These are phyloP conservation scores for Morpho helenor DNA, from an alignment of 2,888 invertebrate species.

Conservation along the genomic window DNA sequence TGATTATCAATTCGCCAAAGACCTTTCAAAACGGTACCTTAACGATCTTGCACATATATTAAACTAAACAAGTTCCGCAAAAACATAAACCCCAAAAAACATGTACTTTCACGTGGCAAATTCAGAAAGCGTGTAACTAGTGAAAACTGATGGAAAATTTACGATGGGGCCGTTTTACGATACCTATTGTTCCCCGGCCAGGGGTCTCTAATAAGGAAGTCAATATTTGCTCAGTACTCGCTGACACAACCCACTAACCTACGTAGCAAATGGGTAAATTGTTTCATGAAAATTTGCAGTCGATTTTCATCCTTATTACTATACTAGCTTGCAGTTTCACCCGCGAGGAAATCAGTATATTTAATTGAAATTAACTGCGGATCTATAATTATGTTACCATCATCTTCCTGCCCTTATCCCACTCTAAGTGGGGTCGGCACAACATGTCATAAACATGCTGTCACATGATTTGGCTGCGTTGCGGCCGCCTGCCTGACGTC, in stretches of 20 bases:
- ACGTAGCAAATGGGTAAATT: constrained; percentile 36
- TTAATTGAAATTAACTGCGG: no score
- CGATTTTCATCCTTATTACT: no score
- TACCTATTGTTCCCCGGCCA: constrained; percentile 54
- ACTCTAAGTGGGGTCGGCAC: no score
- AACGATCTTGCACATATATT: background rate
- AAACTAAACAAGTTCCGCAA: background rate
- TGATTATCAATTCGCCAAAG: background rate
- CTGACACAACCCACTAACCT: constrained; percentile 45
- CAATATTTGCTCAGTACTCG: constrained; percentile 61
- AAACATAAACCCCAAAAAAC: background rate
- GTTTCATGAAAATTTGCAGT: background rate
- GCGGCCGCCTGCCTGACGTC: no score
- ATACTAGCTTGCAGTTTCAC: no score
- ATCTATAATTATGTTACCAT: no score
- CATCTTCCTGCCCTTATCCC: no score
- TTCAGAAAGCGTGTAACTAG: constrained; percentile 11
- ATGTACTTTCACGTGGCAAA: constrained; percentile 16
- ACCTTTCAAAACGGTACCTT: background rate
- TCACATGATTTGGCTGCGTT: no score
- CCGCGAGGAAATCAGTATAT: no score
- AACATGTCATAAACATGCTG: no score
- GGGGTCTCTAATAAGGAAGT: constrained; percentile 71
- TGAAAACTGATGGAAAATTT: constrained; percentile 38
- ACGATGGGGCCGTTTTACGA: constrained; percentile 53